These are phyloP conservation scores for Electrona antarctica DNA, from an alignment of 2,113 vertebrate genomes.

Conservation along the genomic window DNA sequence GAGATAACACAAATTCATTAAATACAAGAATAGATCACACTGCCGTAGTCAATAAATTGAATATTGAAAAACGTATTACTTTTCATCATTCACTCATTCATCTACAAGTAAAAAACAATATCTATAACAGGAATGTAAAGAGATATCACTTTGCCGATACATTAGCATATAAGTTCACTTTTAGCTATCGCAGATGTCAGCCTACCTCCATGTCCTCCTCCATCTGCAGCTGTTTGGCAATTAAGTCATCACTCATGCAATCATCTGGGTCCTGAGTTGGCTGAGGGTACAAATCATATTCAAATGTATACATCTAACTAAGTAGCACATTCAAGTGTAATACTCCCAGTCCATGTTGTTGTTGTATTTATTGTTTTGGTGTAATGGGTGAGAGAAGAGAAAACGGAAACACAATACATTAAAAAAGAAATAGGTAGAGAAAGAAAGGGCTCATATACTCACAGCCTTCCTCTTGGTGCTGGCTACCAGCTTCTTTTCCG, in stretches of 20 bases:
- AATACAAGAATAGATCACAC: neutral
- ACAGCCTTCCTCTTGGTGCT: constrained; percentile 90
- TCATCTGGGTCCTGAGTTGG: constrained; percentile 75
- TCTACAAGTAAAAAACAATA: too few species aligned
- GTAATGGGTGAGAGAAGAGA: too few species aligned
- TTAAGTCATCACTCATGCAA: constrained; percentile 83
- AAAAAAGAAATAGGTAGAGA: neutral
- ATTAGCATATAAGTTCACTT: neutral
- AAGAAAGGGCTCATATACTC: constrained; percentile 58
- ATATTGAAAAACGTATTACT: too few species aligned
- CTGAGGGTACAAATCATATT: constrained; percentile 57
- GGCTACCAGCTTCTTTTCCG: constrained; percentile 92
- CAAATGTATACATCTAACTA: neutral
- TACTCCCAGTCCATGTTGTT: neutral
- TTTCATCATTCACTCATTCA: too few species aligned
- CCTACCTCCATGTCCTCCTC: constrained; percentile 90
- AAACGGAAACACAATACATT: too few species aligned
- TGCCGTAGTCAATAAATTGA: too few species aligned
- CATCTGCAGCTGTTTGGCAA: constrained; percentile 89
- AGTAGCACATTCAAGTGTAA: neutral
- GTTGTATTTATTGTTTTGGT: too few species aligned
- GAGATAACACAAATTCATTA: neutral
- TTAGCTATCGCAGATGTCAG: neutral
- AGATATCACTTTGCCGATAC: neutral
- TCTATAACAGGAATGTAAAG: neutral